Evolutionary conservation across 2,113 vertebrate species (phyloP).

Genomic region (Nothoprocta perdicaria): DNA sequence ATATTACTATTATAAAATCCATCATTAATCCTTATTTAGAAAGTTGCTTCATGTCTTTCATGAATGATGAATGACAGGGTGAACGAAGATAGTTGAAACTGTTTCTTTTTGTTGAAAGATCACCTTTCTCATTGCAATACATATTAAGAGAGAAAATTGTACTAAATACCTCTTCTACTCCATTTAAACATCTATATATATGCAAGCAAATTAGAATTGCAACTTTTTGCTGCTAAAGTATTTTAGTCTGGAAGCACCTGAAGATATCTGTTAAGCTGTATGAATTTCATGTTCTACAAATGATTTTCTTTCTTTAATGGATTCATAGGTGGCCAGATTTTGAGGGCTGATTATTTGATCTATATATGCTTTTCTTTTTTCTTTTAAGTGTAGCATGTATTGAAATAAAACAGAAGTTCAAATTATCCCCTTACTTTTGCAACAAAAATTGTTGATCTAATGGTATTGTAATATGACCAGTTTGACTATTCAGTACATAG

Average conservation of each 20-base stretch:
- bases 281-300: neutral
- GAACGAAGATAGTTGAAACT: neutral
- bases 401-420: neutral
- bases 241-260: neutral
- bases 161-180: neutral
- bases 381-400: neutral
- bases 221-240: neutral
- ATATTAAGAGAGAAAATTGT: neutral
- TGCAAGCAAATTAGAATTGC: neutral
- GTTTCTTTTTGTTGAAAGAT: neutral
- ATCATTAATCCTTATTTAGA: neutral
- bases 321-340: neutral
- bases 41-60: neutral
- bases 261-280: neutral
- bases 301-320: neutral
- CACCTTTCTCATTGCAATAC: neutral
- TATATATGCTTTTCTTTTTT: neutral
- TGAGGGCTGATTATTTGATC: neutral
- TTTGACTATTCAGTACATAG: neutral
- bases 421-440: neutral
- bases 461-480: neutral
- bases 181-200: neutral
- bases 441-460: neutral
- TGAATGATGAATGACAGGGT: neutral
- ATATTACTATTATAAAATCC: neutral